Percentiles rank a stretch among this genome's conserved stretches.
Evolutionary conservation across 2,113 vertebrate genomes (phyloP).

Genomic region (Ovibos moschatus): DNA sequence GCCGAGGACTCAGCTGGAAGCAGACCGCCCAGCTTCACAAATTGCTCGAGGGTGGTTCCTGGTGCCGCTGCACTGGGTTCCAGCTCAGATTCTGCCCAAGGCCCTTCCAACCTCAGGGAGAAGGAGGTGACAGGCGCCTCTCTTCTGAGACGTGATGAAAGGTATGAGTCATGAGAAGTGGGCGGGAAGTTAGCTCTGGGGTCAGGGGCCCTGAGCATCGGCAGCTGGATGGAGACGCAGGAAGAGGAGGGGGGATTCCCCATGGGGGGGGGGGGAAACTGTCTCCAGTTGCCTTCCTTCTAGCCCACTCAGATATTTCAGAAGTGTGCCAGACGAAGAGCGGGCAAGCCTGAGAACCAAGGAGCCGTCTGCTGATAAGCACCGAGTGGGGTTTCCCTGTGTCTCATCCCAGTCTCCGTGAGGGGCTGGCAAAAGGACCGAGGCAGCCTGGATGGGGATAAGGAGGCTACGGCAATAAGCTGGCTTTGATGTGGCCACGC

Average conservation of each 20-base stretch:
- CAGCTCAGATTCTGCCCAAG: not conserved
- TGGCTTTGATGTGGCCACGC: rapidly evolving
- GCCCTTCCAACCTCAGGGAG: not conserved
- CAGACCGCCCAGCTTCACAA: not conserved
- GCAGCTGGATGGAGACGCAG: not conserved
- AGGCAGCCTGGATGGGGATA: rapidly evolving
- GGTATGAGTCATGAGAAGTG: slow-evolving; percentile 48
- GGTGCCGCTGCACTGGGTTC: rapidly evolving
- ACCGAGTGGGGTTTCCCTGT: not conserved
- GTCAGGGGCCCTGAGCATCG: not conserved
- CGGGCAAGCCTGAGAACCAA: not conserved
- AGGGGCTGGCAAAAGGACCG: rapidly evolving
- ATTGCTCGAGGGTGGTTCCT: not conserved
- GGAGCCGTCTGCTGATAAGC: rapidly evolving
- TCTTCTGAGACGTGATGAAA: slow-evolving; percentile 32
- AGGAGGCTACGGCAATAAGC: not conserved
- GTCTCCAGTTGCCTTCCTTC: not conserved
- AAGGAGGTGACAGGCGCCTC: not conserved
- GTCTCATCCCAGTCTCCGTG: rapidly evolving
- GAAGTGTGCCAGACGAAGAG: not conserved
- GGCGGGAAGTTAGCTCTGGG: not conserved
- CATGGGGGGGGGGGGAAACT: too few species aligned
- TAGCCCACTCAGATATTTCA: not conserved
- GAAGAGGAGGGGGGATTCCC: not conserved
- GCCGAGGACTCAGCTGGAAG: not conserved